Conservation (phyloP, 2,797 vertebrate genomes). For the Chloroceryle inda region DNA sequence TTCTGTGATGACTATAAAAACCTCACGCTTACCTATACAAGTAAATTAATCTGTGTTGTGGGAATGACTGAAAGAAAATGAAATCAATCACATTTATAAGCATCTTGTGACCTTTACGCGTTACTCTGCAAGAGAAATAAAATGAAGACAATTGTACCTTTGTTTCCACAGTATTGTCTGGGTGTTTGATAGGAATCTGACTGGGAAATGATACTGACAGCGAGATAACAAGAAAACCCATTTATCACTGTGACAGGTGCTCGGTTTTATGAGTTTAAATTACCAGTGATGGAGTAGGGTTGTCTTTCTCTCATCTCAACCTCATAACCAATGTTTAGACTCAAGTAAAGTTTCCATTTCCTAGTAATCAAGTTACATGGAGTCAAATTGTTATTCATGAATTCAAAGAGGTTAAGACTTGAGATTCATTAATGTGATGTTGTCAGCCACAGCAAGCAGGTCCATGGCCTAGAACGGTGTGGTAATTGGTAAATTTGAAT, state of each 20-base stretch:
- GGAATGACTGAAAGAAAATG: slow-evolving; percentile 57
- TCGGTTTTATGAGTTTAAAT: slow-evolving; percentile 71
- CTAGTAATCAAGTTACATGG: slow-evolving; percentile 58
- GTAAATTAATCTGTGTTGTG: slow-evolving; percentile 56
- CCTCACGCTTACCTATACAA: slow-evolving; percentile 1
- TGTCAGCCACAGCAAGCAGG: slow-evolving; percentile 10
- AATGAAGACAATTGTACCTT: slow-evolving; percentile 54
- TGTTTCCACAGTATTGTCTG: slow-evolving; percentile 24
- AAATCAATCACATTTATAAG: slow-evolving; percentile 62
- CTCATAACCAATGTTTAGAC: slow-evolving; percentile 68
- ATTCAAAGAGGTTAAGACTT: slow-evolving; percentile 57
- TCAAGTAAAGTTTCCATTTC: slow-evolving; percentile 67
- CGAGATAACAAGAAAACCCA: slow-evolving; percentile 74
- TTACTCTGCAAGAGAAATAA: slow-evolving; percentile 55
- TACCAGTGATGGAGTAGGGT: slow-evolving; percentile 70
- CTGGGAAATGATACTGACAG: slow-evolving; percentile 73
- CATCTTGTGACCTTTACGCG: slow-evolving; percentile 16
- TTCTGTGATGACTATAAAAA: not conserved
- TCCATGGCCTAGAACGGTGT: slow-evolving; percentile 1
- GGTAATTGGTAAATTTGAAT: slow-evolving; percentile 55
- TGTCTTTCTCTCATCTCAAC: slow-evolving; percentile 69
- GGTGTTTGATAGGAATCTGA: slow-evolving; percentile 66
- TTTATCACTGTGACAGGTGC: slow-evolving; percentile 74
- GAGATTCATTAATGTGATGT: slow-evolving; percentile 50
- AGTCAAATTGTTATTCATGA: slow-evolving; percentile 67